A percentile compares a stretch with the other conserved stretches of the same genome.
These are phyloP conservation scores for Lordiphosa stackelbergi DNA, from an alignment of 1,140 invertebrate genomes.

Conservation along the genomic window DNA sequence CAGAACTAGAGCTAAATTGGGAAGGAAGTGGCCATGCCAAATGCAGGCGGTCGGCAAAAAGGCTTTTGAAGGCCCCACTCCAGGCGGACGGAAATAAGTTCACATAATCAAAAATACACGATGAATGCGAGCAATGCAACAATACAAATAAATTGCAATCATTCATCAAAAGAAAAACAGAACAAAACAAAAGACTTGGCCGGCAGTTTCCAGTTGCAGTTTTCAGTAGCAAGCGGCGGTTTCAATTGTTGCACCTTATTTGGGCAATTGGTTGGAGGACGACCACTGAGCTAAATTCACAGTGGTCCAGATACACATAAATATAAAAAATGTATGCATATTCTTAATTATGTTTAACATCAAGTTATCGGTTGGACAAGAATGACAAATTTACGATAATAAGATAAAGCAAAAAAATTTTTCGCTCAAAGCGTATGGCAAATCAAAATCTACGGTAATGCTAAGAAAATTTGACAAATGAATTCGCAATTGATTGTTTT, in stretches of 20 bases:
- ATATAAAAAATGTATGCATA: not conserved
- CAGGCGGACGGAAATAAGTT: conserved; percentile 46
- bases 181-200: conserved; percentile 54
- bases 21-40: conserved; percentile 10
- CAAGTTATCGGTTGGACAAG: too few species aligned
- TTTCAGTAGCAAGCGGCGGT: conserved; percentile 30
- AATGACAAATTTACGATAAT: too few species aligned
- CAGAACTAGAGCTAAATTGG: conserved; percentile 4
- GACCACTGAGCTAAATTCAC: conserved; percentile 22
- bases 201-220: conserved; percentile 27
- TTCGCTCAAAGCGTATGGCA: too few species aligned
- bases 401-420: too few species aligned
- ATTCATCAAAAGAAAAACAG: conserved; percentile 54
- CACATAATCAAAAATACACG: conserved; percentile 66
- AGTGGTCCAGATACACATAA: conserved; percentile 21
- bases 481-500: too few species aligned
- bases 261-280: conserved; percentile 52
- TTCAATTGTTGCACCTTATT: conserved; percentile 71
- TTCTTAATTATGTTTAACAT: too few species aligned
- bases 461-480: too few species aligned
- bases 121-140: conserved; percentile 70
- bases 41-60: conserved; percentile 45
- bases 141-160: conserved; percentile 75
- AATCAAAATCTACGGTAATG: too few species aligned
- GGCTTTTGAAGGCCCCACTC: conserved; percentile 36